phyloP scores from a whole-genome alignment of 2,888 invertebrate genomes.

The Drosophila niveifrons region DNA sequence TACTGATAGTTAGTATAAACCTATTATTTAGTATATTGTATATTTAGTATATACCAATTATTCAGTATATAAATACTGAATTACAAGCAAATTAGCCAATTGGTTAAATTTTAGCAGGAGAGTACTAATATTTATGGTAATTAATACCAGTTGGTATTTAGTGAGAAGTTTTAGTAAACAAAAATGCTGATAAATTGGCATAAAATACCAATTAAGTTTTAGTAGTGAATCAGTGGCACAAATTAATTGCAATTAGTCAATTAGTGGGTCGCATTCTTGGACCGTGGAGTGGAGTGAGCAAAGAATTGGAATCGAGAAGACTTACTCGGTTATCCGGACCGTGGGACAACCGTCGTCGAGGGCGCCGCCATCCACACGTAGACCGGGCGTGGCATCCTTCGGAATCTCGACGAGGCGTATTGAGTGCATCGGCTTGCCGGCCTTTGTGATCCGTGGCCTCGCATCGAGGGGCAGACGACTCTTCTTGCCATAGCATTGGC shows the following conservation, averaged over 20 bases:
- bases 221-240: conserved; percentile 7
- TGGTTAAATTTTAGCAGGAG: too few species aligned
- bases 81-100: too few species aligned
- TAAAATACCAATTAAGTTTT: conserved; percentile 2
- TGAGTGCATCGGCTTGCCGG: conserved; percentile 90
- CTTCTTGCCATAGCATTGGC: conserved; percentile 89
- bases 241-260: background rate
- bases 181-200: too few species aligned
- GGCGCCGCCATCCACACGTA: conserved; percentile 86
- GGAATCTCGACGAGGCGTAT: conserved; percentile 94
- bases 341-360: conserved; percentile 86
- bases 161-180: too few species aligned
- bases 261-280: conserved; percentile 1
- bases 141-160: too few species aligned
- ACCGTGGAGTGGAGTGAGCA: background rate
- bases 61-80: too few species aligned
- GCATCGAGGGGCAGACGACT: conserved; percentile 58
- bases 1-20: too few species aligned
- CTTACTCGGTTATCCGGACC: conserved; percentile 90
- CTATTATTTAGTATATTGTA: too few species aligned
- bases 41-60: too few species aligned
- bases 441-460: conserved; percentile 58
- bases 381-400: conserved; percentile 87
- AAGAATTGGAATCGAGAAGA: conserved; percentile 1
- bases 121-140: too few species aligned